These are phyloP conservation scores for Taphrorychus bicolor DNA, from an alignment of 2,888 invertebrate species.

Conservation along the genomic window DNA sequence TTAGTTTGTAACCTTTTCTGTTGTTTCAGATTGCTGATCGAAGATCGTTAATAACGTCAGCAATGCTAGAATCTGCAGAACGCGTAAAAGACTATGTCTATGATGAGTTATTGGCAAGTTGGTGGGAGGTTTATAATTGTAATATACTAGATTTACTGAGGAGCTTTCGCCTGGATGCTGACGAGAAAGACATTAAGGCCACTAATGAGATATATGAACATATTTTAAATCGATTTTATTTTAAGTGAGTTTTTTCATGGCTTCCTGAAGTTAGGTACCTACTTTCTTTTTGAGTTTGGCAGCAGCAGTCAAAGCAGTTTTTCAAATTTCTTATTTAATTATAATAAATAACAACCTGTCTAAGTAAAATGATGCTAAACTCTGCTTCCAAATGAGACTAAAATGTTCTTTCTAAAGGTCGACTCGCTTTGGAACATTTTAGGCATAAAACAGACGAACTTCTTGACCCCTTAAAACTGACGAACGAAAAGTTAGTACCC, in stretches of 20 bases:
- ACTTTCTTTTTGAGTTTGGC: too few species aligned
- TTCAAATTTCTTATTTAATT: too few species aligned
- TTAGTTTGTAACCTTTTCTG: slow-evolving; percentile 61
- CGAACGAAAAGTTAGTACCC: slow-evolving; percentile 60
- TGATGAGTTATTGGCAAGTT: slow-evolving; percentile 70
- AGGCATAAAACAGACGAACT: slow-evolving; percentile 35
- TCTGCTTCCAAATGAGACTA: too few species aligned
- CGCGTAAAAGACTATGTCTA: slow-evolving; percentile 60
- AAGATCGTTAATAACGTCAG: slow-evolving; percentile 67
- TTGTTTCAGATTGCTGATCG: slow-evolving; percentile 62
- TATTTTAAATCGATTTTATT: slow-evolving; percentile 62
- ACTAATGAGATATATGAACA: slow-evolving; percentile 64
- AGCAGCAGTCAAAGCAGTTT: too few species aligned
- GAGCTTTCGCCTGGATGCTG: slow-evolving; percentile 76
- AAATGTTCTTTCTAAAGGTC: too few species aligned
- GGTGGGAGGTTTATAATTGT: slow-evolving; percentile 76
- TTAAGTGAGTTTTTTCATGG: slow-evolving; percentile 59
- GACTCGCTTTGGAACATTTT: slow-evolving; percentile 30
- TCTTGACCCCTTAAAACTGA: slow-evolving; percentile 26
- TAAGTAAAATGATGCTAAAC: too few species aligned
- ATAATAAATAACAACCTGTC: too few species aligned
- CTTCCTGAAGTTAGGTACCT: not conserved
- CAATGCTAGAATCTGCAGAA: slow-evolving; percentile 69
- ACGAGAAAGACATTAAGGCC: slow-evolving; percentile 68
- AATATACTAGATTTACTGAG: slow-evolving; percentile 76